These are phyloP conservation scores for Chinchilla lanigera DNA, from an alignment of 2,113 vertebrate species.

Conservation along the genomic window DNA sequence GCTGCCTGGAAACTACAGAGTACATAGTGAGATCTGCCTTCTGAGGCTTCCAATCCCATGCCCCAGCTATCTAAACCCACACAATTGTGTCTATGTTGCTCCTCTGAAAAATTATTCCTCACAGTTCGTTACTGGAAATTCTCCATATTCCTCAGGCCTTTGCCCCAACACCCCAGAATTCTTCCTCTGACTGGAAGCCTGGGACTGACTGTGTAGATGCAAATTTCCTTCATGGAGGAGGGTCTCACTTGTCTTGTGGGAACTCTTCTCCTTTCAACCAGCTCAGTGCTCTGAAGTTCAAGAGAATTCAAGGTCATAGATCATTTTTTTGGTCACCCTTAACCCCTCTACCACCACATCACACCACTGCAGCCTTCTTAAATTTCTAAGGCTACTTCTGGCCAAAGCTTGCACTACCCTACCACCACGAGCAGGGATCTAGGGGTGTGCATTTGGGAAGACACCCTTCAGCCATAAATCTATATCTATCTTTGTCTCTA, in stretches of 20 bases:
- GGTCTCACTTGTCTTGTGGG: background rate
- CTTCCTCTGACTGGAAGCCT: background rate
- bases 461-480: background rate
- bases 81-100: background rate
- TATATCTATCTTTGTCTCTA: background rate
- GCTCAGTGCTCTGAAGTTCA: background rate
- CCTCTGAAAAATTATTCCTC: background rate
- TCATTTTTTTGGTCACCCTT: background rate
- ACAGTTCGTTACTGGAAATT: background rate
- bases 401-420: background rate
- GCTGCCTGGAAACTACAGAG: background rate
- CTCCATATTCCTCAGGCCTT: background rate
- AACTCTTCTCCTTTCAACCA: background rate
- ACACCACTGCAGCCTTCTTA: background rate
- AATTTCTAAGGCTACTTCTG: background rate
- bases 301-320: background rate
- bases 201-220: background rate
- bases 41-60: background rate
- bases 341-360: background rate
- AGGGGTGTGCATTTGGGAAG: background rate
- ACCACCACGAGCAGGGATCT: background rate
- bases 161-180: accelerated
- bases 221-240: background rate
- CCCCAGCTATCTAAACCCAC: background rate
- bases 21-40: background rate